Evolutionary conservation across 2,797 vertebrate genomes (phyloP).

Genomic region (Eremophila alpestris): DNA sequence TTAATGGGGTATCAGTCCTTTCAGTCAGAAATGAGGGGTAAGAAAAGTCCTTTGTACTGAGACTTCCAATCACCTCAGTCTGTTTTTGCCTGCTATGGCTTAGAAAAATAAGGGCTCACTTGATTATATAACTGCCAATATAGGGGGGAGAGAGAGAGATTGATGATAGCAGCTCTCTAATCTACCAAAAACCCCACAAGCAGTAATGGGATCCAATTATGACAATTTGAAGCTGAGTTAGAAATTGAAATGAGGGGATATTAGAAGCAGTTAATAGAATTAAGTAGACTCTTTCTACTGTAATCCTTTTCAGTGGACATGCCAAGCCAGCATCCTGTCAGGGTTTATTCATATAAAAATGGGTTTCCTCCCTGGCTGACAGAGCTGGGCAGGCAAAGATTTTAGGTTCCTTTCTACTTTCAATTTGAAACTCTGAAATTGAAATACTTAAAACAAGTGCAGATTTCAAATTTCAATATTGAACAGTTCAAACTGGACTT

Average conservation of each 20-base stretch:
- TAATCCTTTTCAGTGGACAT: neutral
- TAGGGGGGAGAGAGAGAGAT: neutral
- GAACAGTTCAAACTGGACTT: neutral
- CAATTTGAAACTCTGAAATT: neutral
- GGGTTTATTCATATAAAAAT: neutral
- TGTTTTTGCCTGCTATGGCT: neutral
- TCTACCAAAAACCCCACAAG: neutral
- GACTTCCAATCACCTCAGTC: neutral
- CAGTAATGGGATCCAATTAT: neutral
- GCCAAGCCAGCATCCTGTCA: neutral
- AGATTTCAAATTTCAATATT: neutral
- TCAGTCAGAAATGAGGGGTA: neutral
- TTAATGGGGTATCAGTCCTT: neutral
- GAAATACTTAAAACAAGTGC: neutral
- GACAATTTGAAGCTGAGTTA: neutral
- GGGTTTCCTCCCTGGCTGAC: neutral
- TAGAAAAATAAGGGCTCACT: neutral
- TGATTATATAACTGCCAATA: neutral
- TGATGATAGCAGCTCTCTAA: neutral
- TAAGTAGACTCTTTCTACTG: neutral
- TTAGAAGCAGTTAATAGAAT: neutral
- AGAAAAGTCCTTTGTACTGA: neutral
- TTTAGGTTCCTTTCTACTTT: neutral
- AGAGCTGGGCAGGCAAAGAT: neutral
- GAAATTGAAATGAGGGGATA: neutral